Evolutionary conservation across 2,888 invertebrate genomes (phyloP).

Genomic region (Callimorpha dominula): DNA sequence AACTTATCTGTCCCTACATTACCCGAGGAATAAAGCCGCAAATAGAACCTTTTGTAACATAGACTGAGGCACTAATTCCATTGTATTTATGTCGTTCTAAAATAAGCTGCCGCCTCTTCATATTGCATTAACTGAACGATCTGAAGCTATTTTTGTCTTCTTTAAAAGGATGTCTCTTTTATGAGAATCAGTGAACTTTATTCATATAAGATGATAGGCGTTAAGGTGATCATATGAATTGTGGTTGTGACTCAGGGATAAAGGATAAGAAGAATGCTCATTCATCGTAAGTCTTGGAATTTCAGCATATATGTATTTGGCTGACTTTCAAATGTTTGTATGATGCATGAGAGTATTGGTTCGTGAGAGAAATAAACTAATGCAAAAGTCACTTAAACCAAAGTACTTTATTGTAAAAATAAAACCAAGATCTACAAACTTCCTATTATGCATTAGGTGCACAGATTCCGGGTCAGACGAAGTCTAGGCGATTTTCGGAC

Average conservation of each 20-base stretch:
- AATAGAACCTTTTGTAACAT: background rate
- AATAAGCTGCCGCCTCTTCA: conserved; percentile 62
- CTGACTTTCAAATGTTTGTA: conserved; percentile 30
- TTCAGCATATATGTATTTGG: conserved; percentile 26
- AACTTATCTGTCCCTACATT: background rate
- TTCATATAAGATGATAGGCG: conserved; percentile 27
- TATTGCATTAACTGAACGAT: conserved; percentile 51
- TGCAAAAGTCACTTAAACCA: background rate
- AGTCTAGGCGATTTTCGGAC: background rate
- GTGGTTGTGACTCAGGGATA: conserved; percentile 27
- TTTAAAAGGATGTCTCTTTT: conserved; percentile 63
- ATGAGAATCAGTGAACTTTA: conserved; percentile 45
- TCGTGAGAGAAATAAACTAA: background rate
- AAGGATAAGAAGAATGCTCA: conserved; percentile 25
- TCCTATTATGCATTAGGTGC: too few species aligned
- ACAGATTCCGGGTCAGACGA: background rate
- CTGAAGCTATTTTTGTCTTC: conserved; percentile 60
- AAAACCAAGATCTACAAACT: background rate
- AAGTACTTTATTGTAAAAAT: background rate
- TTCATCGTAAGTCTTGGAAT: conserved; percentile 23
- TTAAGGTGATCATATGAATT: conserved; percentile 17
- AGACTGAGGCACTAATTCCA: conserved; percentile 41
- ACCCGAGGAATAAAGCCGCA: background rate
- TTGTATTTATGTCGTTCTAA: conserved; percentile 51
- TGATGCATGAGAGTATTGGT: background rate